phyloP scores from a whole-genome alignment of 2,113 vertebrate species.

The Piaya cayana region DNA sequence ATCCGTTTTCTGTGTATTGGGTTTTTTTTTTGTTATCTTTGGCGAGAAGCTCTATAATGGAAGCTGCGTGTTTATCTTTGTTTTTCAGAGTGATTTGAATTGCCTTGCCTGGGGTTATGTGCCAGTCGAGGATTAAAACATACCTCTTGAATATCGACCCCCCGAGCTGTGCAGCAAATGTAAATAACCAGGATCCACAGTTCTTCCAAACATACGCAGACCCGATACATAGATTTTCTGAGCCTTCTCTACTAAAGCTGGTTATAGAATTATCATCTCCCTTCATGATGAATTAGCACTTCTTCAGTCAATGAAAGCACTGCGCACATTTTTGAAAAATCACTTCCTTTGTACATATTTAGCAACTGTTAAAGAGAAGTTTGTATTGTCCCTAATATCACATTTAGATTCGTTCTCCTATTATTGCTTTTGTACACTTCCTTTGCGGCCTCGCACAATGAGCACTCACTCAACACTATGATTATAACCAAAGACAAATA shows the following conservation, averaged over 20 bases:
- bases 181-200: neutral
- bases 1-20: rapidly evolving
- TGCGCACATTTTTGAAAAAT: neutral
- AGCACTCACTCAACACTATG: neutral
- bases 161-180: neutral
- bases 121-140: neutral
- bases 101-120: neutral
- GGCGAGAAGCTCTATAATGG: neutral
- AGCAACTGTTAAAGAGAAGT: neutral
- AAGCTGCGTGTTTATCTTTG: neutral
- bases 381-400: neutral
- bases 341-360: neutral
- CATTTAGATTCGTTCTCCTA: neutral
- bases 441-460: rapidly evolving
- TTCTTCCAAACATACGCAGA: neutral
- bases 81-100: neutral
- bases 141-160: neutral
- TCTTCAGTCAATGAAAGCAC: neutral
- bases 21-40: neutral
- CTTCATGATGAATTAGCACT: neutral
- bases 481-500: neutral
- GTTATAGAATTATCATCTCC: neutral
- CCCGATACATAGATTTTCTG: rapidly evolving
- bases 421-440: neutral
- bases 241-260: neutral